A percentile compares a stretch with the other conserved stretches of the same genome.
These are phyloP conservation scores for Psix sp. DNA, from an alignment of 1,140 invertebrate species.

Conservation along the genomic window DNA sequence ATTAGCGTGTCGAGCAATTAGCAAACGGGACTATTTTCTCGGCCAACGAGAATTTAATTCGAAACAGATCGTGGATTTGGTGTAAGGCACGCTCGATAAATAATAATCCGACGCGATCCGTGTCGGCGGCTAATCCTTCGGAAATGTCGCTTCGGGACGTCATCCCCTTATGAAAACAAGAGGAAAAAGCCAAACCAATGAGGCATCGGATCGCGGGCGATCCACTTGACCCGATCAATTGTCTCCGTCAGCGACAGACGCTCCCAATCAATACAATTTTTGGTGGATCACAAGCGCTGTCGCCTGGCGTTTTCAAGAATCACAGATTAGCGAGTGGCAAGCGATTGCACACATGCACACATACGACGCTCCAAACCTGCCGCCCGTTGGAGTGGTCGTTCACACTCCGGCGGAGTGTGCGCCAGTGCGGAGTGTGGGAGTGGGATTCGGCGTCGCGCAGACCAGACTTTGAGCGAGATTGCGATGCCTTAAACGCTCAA, in stretches of 20 bases:
- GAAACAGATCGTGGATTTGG: too few species aligned
- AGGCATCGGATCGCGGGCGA: constrained; percentile 2
- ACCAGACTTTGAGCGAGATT: constrained; percentile 2
- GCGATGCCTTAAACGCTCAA: constrained; percentile 41
- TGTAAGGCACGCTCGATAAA: too few species aligned
- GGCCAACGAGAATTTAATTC: too few species aligned
- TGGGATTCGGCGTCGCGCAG: constrained; percentile 22
- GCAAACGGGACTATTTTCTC: too few species aligned
- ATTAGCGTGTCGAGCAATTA: too few species aligned
- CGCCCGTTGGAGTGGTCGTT: too few species aligned
- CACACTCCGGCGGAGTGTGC: too few species aligned
- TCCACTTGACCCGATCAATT: constrained; percentile 39
- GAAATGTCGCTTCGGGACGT: too few species aligned
- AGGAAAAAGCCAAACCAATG: constrained; percentile 16
- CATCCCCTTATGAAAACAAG: constrained; percentile 3
- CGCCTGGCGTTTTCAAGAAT: constrained; percentile 31
- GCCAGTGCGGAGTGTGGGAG: constrained; percentile 33
- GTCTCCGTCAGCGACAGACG: constrained; percentile 7
- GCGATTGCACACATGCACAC: constrained; percentile 5
- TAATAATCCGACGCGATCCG: background rate
- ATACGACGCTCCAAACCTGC: background rate
- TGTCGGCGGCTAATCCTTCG: background rate
- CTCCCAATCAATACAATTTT: constrained; percentile 38
- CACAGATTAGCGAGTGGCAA: constrained; percentile 29
- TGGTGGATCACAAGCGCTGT: constrained; percentile 21